Conservation (phyloP, 2,797 vertebrate species). For the Oceanodroma leucorhoa region DNA sequence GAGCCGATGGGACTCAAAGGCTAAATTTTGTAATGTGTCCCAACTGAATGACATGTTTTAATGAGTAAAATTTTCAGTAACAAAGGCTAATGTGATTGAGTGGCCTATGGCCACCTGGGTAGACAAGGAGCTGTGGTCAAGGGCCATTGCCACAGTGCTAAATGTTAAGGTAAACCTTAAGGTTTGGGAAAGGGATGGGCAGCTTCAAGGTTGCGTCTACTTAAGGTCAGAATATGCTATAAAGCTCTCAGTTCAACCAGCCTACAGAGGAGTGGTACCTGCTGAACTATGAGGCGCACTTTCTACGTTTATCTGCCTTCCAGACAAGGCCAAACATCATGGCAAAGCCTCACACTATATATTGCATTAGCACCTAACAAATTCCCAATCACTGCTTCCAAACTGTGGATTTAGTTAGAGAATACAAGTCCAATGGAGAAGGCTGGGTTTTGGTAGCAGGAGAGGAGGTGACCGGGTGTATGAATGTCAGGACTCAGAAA, state of each 20-base stretch:
- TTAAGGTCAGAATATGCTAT: neutral
- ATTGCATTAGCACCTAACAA: neutral
- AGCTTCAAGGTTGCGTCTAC: neutral
- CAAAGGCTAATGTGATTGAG: neutral
- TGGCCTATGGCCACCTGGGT: neutral
- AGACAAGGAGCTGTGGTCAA: neutral
- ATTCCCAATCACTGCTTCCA: neutral
- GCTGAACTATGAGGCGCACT: neutral
- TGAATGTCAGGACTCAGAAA: slow-evolving; percentile 16
- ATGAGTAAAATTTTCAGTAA: neutral
- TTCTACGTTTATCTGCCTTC: neutral
- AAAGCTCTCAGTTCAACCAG: neutral
- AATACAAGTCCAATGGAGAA: neutral
- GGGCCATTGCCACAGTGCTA: neutral
- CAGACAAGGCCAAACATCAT: neutral
- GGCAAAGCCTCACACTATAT: neutral
- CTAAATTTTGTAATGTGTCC: neutral
- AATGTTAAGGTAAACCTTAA: neutral
- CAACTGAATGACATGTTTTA: neutral
- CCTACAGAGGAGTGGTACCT: neutral
- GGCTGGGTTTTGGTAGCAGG: neutral
- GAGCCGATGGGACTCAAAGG: neutral
- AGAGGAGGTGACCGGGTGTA: neutral
- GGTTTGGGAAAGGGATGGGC: neutral
- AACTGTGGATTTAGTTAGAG: neutral